Conservation (phyloP, 2,113 vertebrate genomes). For the Indicator maculatus region DNA sequence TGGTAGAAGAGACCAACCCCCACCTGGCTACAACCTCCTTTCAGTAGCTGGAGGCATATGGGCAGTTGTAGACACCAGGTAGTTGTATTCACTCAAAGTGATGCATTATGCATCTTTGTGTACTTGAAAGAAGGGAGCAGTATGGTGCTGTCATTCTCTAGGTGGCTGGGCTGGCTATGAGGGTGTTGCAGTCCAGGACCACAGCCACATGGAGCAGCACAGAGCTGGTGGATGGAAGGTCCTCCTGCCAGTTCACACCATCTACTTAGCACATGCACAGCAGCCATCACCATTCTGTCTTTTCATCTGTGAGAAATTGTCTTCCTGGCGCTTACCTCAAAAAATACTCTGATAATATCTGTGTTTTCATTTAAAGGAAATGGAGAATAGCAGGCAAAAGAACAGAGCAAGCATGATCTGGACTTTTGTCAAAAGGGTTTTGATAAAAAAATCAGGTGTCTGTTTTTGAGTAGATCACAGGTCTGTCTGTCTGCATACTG, state of each 20-base stretch:
- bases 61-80: too few relatives aligned
- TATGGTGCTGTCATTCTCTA: neutral
- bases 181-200: fast-evolving
- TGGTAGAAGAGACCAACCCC: too few relatives aligned
- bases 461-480: neutral
- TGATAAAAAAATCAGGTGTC: neutral
- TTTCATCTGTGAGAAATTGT: neutral
- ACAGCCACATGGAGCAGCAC: fast-evolving
- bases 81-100: neutral
- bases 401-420: neutral
- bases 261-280: neutral
- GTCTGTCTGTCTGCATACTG: neutral
- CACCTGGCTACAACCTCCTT: too few relatives aligned
- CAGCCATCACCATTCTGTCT: neutral
- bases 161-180: neutral
- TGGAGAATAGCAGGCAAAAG: neutral
- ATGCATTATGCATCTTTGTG: neutral
- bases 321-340: neutral
- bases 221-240: neutral
- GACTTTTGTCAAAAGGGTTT: neutral
- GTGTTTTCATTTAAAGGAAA: neutral
- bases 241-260: neutral
- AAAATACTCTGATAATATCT: neutral
- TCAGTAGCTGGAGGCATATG: too few relatives aligned
- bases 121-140: neutral